A percentile compares a stretch with the other conserved stretches of the same genome.
Conservation (phyloP, 2,113 vertebrate species). For the Gallinago undulata region DNA sequence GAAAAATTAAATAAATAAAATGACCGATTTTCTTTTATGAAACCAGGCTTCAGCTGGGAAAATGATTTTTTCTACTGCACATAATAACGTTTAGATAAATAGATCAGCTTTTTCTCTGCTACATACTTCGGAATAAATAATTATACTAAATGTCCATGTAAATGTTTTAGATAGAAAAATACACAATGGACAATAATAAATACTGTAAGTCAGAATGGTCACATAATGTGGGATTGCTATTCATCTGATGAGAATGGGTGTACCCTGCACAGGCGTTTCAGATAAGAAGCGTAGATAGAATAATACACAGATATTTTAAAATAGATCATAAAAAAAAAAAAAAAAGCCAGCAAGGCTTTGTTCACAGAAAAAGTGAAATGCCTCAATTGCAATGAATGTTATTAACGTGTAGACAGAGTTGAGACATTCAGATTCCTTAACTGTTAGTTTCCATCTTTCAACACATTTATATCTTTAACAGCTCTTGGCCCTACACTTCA, state of each 20-base stretch:
- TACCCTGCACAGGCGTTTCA: not conserved
- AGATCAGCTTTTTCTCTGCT: not conserved
- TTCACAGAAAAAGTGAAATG: not conserved
- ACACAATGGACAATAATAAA: not conserved
- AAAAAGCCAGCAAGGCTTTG: not conserved
- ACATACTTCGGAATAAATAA: not conserved
- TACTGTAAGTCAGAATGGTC: not conserved
- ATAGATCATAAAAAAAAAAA: not conserved
- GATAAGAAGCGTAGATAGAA: not conserved
- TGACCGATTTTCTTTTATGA: not conserved
- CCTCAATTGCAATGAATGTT: not conserved
- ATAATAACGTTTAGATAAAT: not conserved
- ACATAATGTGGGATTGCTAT: not conserved
- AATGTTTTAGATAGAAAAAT: not conserved
- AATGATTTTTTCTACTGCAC: not conserved
- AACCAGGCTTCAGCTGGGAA: not conserved
- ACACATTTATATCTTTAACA: not conserved
- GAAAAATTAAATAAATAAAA: conserved; percentile 26
- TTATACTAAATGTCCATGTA: not conserved
- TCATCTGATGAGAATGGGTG: not conserved
- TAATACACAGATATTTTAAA: not conserved
- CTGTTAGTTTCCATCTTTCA: not conserved
- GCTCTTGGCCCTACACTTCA: not conserved
- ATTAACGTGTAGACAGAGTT: not conserved
- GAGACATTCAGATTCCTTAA: not conserved